Percentiles rank a stretch among this genome's conserved stretches.
These are phyloP conservation scores for Drosophila pegasa DNA, from an alignment of 2,888 invertebrate species.

Conservation along the genomic window DNA sequence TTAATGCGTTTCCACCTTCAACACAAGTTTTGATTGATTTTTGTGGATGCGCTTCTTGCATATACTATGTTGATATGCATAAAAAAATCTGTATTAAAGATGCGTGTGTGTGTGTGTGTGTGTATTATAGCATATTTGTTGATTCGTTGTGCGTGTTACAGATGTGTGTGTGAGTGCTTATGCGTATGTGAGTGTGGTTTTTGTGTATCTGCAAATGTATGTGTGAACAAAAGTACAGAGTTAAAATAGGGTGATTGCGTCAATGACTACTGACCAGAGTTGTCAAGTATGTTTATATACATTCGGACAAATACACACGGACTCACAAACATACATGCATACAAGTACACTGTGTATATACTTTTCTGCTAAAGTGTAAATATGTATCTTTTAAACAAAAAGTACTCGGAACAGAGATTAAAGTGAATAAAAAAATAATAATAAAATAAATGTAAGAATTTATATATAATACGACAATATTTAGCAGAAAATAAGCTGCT, in stretches of 20 bases:
- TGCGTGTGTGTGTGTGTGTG: constrained; percentile 6
- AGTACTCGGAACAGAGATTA: too few relatives aligned
- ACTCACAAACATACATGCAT: neutral
- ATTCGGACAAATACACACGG: constrained; percentile 8
- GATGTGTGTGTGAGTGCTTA: constrained; percentile 4
- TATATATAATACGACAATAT: neutral
- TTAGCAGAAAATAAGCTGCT: too few relatives aligned
- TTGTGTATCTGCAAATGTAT: constrained; percentile 29
- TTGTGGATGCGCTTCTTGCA: neutral
- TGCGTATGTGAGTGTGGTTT: constrained; percentile 23
- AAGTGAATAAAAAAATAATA: neutral
- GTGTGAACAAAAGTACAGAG: constrained; percentile 51
- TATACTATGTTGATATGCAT: constrained; percentile 2
- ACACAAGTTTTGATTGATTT: neutral
- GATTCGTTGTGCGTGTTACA: constrained; percentile 17
- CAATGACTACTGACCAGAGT: constrained; percentile 71
- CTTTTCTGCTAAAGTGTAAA: constrained; percentile 2
- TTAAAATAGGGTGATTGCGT: constrained; percentile 78
- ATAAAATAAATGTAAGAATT: neutral
- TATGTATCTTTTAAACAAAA: constrained; percentile 1
- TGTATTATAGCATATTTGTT: constrained; percentile 25
- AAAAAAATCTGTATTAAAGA: neutral
- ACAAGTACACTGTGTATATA: neutral
- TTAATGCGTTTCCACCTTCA: neutral
- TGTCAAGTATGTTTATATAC: constrained; percentile 57